These are phyloP conservation scores for Lampris incognitus DNA, from an alignment of 2,113 vertebrate genomes.

Conservation along the genomic window DNA sequence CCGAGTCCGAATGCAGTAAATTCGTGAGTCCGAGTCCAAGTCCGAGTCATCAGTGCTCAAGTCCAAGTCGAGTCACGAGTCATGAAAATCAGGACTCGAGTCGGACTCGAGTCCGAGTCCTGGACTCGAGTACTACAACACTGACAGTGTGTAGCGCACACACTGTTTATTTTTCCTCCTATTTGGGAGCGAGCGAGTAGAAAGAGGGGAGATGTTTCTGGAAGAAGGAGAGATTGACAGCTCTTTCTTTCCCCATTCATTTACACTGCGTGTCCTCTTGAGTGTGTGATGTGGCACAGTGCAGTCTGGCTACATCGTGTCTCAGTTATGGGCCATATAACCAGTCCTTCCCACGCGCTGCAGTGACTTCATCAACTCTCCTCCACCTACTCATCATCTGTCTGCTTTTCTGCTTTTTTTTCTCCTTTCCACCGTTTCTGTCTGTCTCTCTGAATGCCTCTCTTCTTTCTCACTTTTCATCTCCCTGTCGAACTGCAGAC, in stretches of 20 bases:
- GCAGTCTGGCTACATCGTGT: slow-evolving; percentile 56
- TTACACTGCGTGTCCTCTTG: slow-evolving; percentile 40
- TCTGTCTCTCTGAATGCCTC: slow-evolving; percentile 35
- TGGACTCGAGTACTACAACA: no score
- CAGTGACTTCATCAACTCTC: slow-evolving; percentile 64
- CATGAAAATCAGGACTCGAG: no score
- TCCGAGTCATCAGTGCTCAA: no score
- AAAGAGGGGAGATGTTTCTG: background rate
- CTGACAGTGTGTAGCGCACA: no score
- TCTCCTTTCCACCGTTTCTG: slow-evolving; percentile 19
- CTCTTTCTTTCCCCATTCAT: slow-evolving; percentile 26
- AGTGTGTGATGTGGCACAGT: slow-evolving; percentile 45
- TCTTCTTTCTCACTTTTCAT: background rate
- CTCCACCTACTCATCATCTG: slow-evolving; percentile 73
- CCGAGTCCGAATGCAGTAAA: no score
- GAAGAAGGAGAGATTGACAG: slow-evolving; percentile 37
- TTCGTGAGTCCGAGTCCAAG: no score
- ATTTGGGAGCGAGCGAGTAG: background rate
- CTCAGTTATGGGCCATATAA: slow-evolving; percentile 68
- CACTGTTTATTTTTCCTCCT: background rate
- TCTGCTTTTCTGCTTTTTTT: slow-evolving; percentile 25
- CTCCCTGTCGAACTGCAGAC: no score
- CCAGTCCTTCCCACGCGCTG: slow-evolving; percentile 58
- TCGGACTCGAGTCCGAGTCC: no score
- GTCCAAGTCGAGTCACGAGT: no score